These are phyloP conservation scores for Calcarius lapponicus DNA, from an alignment of 2,797 vertebrate genomes.

Conservation along the genomic window DNA sequence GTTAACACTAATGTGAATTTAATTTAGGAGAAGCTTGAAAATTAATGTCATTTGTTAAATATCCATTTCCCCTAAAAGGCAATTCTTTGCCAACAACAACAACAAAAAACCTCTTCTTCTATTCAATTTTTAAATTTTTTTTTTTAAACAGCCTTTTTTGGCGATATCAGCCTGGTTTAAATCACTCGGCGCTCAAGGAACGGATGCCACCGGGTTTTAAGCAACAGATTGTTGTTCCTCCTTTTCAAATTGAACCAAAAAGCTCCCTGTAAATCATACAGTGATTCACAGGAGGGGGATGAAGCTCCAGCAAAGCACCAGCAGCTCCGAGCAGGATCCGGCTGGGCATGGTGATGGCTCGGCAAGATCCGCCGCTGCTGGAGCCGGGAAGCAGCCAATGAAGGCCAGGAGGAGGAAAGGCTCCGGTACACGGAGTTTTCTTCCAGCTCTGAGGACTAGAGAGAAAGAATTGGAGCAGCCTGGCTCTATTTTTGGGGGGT, in stretches of 20 bases:
- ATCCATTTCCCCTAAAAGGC: constrained; percentile 61
- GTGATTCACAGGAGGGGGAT: not conserved
- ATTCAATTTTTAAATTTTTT: not conserved
- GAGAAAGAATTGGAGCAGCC: accelerated
- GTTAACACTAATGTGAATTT: constrained; percentile 66
- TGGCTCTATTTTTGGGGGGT: not conserved
- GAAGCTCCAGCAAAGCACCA: not conserved
- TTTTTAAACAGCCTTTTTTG: constrained; percentile 46
- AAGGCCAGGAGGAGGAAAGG: not conserved
- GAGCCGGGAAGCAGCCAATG: not conserved
- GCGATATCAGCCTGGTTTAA: constrained; percentile 59
- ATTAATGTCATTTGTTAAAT: constrained; percentile 62
- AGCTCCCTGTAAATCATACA: not conserved
- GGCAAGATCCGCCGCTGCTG: not conserved
- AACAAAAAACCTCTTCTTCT: constrained; percentile 23
- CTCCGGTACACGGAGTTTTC: accelerated
- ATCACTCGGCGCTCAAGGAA: constrained; percentile 60
- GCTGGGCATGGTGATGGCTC: not conserved
- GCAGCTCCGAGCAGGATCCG: not conserved
- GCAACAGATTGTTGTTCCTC: constrained; percentile 39
- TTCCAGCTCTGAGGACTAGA: not conserved
- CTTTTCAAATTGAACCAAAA: not conserved
- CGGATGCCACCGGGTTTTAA: constrained; percentile 53
- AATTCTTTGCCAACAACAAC: constrained; percentile 65
- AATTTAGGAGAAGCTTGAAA: constrained; percentile 62